Percentiles rank a stretch among this genome's conserved stretches.
Conservation (phyloP, 2,113 vertebrate species). For the Lepisosteus oculatus region DNA sequence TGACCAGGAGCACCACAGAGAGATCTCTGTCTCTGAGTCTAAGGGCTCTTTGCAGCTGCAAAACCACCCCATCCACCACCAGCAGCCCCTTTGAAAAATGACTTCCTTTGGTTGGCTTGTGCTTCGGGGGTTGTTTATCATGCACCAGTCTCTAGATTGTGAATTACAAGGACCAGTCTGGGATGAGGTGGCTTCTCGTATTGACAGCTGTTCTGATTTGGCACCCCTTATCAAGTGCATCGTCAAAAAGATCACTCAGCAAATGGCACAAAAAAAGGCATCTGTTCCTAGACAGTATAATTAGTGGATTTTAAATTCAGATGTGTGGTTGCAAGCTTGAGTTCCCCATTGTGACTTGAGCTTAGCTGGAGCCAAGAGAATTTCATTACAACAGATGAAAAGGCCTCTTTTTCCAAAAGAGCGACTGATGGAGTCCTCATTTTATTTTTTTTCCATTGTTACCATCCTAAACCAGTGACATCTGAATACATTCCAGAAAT, state of each 20-base stretch:
- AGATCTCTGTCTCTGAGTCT: not conserved
- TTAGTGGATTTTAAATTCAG: conserved; percentile 14
- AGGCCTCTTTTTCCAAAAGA: not conserved
- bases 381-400: conserved; percentile 2
- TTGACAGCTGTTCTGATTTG: conserved; percentile 4
- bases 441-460: not conserved
- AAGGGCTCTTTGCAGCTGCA: not conserved
- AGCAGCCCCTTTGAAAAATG: not conserved
- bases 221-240: not conserved
- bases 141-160: not conserved
- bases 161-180: not conserved
- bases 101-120: not conserved
- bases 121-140: not conserved
- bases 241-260: conserved; percentile 1
- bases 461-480: not conserved
- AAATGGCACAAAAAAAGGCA: not conserved
- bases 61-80: not conserved
- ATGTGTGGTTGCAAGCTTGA: not conserved
- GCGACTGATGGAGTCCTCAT: not conserved
- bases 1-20: not conserved
- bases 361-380: not conserved
- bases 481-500: not conserved
- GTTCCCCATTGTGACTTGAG: not conserved
- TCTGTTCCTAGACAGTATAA: conserved; percentile 13
- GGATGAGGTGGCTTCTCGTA: not conserved